Base-by-base conservation (phyloP, 1,140 invertebrate species). In the Lethrus apterus region DNA sequence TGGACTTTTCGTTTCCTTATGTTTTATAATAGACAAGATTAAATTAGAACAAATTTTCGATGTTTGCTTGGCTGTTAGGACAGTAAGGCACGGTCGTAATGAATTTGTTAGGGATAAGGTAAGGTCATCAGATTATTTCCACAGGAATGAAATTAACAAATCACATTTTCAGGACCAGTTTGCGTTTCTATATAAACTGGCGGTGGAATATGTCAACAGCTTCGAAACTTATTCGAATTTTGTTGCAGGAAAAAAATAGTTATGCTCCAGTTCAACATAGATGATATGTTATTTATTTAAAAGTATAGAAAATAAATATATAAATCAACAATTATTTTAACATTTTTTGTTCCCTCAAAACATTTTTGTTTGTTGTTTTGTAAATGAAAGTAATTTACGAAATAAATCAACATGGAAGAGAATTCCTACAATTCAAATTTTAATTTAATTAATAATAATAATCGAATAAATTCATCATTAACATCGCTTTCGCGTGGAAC, bases 21-120 rank as follows among this genome's bases (percentile, higher is more conserved):
- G 51, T 9, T 66, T 67, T 46, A 17, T 67, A 14, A 56, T 68
- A 13, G 67, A 69, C 33, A 64, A 65, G 52, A 64, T 69, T 21
- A 61, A 67, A 51, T 31, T 63, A 15, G 67, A 69, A 45, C 65
- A 67, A 41, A 48, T 60, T 38, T 64, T 58, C 46, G 66, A 69
- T 48, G 64, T 66, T 13, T 66, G 60, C 36, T 52, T 63, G 29
- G 62, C 63, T 29, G 62, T 69, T 2, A 30, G 63, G 35, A 60
- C 34, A 5, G 49, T 68, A 7, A 50, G 65, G 30, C 58, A 55
- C 17, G 64, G 56, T 44, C 46, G 66, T 26, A 54, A 57, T 47
- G 52, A 66, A 32, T 68, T 67, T 48, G 54, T 65, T 11, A 24
- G 18, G 7, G 50, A 57, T 4, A 9, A 57, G 26, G 62, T 64